phyloP scores from a whole-genome alignment of 2,113 vertebrate genomes.

The Noturus placidus region DNA sequence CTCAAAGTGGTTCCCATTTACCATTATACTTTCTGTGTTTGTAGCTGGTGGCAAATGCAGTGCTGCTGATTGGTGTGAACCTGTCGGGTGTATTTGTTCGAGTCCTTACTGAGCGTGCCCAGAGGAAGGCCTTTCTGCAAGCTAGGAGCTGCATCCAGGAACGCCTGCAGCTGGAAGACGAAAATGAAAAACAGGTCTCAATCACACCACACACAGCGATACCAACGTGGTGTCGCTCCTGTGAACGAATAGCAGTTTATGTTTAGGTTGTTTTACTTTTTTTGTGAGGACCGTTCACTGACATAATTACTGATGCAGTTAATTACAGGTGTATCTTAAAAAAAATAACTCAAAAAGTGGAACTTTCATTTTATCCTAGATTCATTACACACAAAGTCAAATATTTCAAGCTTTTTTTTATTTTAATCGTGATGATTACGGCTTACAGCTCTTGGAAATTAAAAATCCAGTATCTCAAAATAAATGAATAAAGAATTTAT shows the following conservation, averaged over 20 bases:
- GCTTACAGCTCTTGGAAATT: no score
- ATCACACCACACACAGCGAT: not conserved
- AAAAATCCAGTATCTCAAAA: no score
- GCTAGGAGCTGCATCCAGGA: constrained; percentile 95
- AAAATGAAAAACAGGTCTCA: constrained; percentile 98
- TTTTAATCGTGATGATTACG: no score
- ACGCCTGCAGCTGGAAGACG: constrained; percentile 90
- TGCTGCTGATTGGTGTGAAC: constrained; percentile 94
- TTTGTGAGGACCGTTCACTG: not conserved
- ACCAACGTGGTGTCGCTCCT: not conserved
- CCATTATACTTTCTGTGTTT: constrained; percentile 56
- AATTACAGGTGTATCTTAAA: not conserved
- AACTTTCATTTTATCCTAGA: no score
- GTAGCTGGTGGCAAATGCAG: constrained; percentile 91
- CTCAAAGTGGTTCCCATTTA: constrained; percentile 17
- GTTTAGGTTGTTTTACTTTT: not conserved
- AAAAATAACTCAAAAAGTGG: no score
- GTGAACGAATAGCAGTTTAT: not conserved
- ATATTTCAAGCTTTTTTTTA: no score
- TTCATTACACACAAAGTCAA: no score
- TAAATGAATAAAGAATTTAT: no score
- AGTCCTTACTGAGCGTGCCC: constrained; percentile 90
- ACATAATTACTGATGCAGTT: not conserved
- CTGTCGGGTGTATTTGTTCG: constrained; percentile 92
- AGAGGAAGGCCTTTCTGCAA: constrained; percentile 94